These are phyloP conservation scores for Melanotaenia parkinsoni DNA, from an alignment of 2,797 vertebrate species.

Conservation along the genomic window DNA sequence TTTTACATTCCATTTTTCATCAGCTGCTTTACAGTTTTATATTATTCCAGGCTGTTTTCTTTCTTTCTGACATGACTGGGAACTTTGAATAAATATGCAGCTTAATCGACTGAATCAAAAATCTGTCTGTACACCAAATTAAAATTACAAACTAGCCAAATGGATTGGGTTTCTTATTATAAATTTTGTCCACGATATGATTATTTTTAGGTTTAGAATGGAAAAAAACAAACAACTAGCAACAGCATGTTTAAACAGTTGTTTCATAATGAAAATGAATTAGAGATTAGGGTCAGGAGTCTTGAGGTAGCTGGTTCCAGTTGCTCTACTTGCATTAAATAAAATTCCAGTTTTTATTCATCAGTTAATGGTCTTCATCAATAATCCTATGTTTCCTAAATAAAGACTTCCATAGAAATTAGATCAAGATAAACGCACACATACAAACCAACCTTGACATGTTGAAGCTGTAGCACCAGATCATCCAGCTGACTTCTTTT, in stretches of 20 bases:
- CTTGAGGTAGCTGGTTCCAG: background rate
- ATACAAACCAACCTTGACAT: constrained; percentile 90
- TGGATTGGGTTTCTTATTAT: too few species aligned
- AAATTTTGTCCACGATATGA: too few species aligned
- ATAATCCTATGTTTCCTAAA: background rate
- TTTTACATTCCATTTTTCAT: too few species aligned
- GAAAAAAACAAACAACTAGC: background rate
- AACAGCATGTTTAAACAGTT: background rate
- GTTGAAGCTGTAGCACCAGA: constrained; percentile 95
- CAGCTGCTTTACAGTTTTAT: background rate
- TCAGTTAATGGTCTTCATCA: background rate
- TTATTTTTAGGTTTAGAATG: too few species aligned
- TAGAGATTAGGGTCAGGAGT: background rate
- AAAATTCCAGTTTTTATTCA: background rate
- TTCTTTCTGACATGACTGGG: background rate
- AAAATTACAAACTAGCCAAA: background rate
- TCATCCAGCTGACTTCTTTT: constrained; percentile 95
- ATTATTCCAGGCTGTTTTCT: background rate
- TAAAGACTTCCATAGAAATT: background rate
- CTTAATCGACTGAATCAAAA: background rate
- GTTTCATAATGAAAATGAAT: background rate
- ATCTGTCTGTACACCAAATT: background rate
- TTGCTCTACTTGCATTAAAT: background rate
- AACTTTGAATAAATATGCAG: background rate
- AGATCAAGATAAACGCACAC: constrained; percentile 1